Conservation (phyloP, 2,113 vertebrate genomes). For the Scomber colias region DNA sequence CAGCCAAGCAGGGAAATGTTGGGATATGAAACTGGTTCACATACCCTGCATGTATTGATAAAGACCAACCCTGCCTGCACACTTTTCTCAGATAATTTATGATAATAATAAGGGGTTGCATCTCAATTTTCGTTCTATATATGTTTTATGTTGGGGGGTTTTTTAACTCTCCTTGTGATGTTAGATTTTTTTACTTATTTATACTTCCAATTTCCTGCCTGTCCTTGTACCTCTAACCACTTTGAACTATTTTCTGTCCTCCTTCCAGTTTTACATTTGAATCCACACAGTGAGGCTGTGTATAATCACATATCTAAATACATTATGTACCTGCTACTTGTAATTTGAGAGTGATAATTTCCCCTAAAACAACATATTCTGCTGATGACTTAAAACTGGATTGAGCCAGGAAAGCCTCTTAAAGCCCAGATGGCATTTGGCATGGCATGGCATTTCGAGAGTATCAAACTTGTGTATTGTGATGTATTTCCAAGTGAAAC, state of each 20-base stretch:
- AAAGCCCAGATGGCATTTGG: background rate
- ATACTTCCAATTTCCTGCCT: background rate
- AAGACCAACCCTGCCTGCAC: background rate
- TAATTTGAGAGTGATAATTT: constrained; percentile 19
- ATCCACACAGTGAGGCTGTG: background rate
- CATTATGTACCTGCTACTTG: constrained; percentile 5
- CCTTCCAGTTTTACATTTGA: background rate
- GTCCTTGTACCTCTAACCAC: background rate
- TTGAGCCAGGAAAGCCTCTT: constrained; percentile 22
- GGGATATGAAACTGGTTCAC: constrained; percentile 25
- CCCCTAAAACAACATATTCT: constrained; percentile 29
- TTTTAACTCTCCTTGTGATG: background rate
- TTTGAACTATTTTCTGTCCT: background rate
- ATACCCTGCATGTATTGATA: background rate
- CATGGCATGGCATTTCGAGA: too few relatives aligned
- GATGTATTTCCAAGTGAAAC: too few relatives aligned
- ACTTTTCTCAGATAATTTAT: background rate
- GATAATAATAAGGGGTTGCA: too few relatives aligned
- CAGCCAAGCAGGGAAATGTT: background rate
- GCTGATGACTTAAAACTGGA: constrained; percentile 36
- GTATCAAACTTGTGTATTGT: too few relatives aligned
- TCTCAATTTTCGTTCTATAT: background rate
- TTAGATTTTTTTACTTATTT: background rate
- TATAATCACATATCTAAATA: constrained; percentile 23
- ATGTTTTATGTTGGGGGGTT: background rate